Base-by-base conservation (phyloP, 2,113 vertebrate genomes). In the Cygnus atratus region DNA sequence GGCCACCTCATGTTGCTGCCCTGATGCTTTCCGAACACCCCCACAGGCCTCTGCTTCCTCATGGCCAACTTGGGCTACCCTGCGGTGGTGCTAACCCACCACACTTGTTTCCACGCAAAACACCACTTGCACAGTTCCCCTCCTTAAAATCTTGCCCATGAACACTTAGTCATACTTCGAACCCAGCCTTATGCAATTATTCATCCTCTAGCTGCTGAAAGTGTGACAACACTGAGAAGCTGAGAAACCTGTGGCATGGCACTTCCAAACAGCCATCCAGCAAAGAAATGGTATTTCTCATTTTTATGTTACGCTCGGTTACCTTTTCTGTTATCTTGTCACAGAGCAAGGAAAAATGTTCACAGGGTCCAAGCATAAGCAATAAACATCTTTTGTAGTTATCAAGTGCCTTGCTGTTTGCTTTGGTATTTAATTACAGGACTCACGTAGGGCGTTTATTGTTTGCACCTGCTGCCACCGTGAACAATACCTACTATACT, bases 401-500 rank as follows among this genome's bases (percentile, higher is more conserved):
- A 96, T 89, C 87, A 94, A 90, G 90, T 26, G 48, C 39, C 52
- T 79, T 63, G 0, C 41, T 50, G 83, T 93, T 91, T 86, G 73
- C 82, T 93, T 68, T 62, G 63, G 35, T 87, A 52, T 93, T 95
- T 93, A 93, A 96, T 95, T 96, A 95, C 79, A 72, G 81, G 52
- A 61, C 73, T 91, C 77, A 77, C 3, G 2, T 50, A 91, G 90
- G 80, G 83, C 91, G 87, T 94, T 94, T 84, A 93, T 87, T 96
- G 86, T 52, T 92, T 89, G 75, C 88, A 96, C 91, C 90, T 93
- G 88, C 87, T 92, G 83, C 76, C 0, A 7, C 83, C 57, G 75
- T 52, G 79, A 95, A 79, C 90, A 68, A 68, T 19, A 59, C 63
- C 87, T 87, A 33, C 54, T 61, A 35, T 33, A 17, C 35, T 48